Evolutionary conservation across 2,888 invertebrate genomes (phyloP).

Genomic region (Pharmacophagus antenor): DNA sequence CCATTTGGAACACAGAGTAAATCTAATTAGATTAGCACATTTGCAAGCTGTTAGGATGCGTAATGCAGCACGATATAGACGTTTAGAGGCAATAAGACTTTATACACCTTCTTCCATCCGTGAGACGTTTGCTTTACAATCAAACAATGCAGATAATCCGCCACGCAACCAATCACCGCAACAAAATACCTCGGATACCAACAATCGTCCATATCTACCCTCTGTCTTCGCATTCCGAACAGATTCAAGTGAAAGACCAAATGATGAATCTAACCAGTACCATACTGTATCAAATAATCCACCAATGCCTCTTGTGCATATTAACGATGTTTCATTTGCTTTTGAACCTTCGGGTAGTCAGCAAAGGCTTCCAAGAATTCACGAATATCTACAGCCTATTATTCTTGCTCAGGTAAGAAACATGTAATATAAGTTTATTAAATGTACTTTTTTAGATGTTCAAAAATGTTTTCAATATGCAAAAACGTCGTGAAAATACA

Average conservation of each 20-base stretch:
- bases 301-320: constrained; percentile 80
- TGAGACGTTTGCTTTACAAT: constrained; percentile 63
- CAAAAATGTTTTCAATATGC: neutral
- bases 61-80: constrained; percentile 65
- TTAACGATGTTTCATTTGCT: constrained; percentile 77
- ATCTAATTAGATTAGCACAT: constrained; percentile 67
- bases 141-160: constrained; percentile 46
- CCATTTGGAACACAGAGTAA: constrained; percentile 63
- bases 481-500: no score
- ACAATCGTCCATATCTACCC: constrained; percentile 48
- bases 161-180: constrained; percentile 44
- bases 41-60: constrained; percentile 65
- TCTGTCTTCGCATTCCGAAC: constrained; percentile 48
- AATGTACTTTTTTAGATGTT: neutral
- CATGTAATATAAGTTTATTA: neutral
- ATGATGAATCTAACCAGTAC: constrained; percentile 48
- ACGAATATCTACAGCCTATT: constrained; percentile 72
- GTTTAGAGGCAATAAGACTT: constrained; percentile 66
- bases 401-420: constrained; percentile 70
- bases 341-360: constrained; percentile 46
- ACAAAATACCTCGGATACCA: constrained; percentile 42
- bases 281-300: constrained; percentile 60
- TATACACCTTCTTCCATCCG: constrained; percentile 70
- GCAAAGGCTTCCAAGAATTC: constrained; percentile 62
- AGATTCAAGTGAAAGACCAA: constrained; percentile 38